Conservation (phyloP, 2,797 vertebrate genomes). For the Spea hammondii region DNA sequence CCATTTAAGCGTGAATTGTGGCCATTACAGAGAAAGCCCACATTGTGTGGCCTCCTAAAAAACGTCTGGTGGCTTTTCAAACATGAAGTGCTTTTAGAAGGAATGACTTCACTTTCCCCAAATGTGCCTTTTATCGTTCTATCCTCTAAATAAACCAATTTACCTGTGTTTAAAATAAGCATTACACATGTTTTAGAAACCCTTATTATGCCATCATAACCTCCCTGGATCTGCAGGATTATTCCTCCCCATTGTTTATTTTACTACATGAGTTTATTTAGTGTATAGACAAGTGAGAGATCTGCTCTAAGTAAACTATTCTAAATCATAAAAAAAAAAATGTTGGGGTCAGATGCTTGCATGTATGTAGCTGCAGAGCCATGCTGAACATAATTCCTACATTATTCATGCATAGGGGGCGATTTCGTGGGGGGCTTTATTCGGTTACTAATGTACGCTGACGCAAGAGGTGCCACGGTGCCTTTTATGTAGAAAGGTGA, state of each 20-base stretch:
- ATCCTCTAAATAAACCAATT: too few relatives aligned
- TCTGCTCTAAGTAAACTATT: background rate
- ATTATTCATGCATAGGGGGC: background rate
- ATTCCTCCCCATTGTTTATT: background rate
- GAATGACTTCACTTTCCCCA: too few relatives aligned
- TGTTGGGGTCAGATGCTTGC: background rate
- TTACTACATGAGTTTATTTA: background rate
- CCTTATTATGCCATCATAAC: too few relatives aligned
- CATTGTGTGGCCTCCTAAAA: background rate
- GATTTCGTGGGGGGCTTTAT: background rate
- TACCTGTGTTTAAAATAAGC: too few relatives aligned
- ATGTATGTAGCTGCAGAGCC: background rate
- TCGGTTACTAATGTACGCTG: slow-evolving; percentile 10
- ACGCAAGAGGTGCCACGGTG: slow-evolving; percentile 6
- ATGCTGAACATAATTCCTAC: background rate
- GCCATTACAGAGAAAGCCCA: background rate
- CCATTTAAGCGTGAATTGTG: background rate
- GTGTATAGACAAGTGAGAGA: background rate
- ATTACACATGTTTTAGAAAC: too few relatives aligned
- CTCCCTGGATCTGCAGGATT: too few relatives aligned
- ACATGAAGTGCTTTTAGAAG: background rate
- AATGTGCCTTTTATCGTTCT: too few relatives aligned
- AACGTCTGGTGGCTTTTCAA: background rate
- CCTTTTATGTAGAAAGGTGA: background rate
- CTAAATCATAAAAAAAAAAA: background rate